These are phyloP conservation scores for Eulithis testata DNA, from an alignment of 2,888 invertebrate species.

Conservation along the genomic window DNA sequence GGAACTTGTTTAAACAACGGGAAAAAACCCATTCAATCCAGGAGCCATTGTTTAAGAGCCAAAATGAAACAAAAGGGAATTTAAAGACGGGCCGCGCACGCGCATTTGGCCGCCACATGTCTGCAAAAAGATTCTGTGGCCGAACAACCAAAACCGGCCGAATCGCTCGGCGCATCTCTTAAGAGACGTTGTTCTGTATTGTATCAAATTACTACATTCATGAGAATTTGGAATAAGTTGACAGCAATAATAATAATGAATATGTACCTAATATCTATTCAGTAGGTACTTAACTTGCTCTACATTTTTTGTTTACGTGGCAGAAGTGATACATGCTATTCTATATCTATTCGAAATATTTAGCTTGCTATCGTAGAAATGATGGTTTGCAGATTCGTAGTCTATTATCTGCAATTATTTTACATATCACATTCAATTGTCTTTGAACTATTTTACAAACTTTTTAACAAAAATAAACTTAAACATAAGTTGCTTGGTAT, in stretches of 20 bases:
- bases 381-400: too few relatives aligned
- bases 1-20: conserved; percentile 50
- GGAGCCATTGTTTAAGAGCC: conserved; percentile 51
- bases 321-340: too few relatives aligned
- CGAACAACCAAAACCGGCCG: conserved; percentile 51
- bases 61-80: conserved; percentile 45
- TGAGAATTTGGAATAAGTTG: conserved; percentile 3
- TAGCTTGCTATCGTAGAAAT: too few relatives aligned
- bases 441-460: not conserved
- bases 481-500: not conserved
- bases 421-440: not conserved
- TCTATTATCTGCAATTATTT: not conserved
- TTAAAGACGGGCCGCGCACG: conserved; percentile 53
- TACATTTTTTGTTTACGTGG: too few relatives aligned
- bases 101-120: conserved; percentile 75
- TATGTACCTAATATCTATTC: too few relatives aligned
- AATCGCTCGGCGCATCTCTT: conserved; percentile 36
- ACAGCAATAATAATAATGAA: too few relatives aligned
- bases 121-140: conserved; percentile 55
- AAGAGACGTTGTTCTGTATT: conserved; percentile 15
- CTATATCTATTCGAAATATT: too few relatives aligned
- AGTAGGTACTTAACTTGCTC: too few relatives aligned
- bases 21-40: conserved; percentile 57
- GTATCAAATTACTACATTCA: conserved; percentile 6
- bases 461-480: not conserved